Evolutionary conservation across 2,888 invertebrate genomes (phyloP).

Genomic region (Cecidostiba fungosa): DNA sequence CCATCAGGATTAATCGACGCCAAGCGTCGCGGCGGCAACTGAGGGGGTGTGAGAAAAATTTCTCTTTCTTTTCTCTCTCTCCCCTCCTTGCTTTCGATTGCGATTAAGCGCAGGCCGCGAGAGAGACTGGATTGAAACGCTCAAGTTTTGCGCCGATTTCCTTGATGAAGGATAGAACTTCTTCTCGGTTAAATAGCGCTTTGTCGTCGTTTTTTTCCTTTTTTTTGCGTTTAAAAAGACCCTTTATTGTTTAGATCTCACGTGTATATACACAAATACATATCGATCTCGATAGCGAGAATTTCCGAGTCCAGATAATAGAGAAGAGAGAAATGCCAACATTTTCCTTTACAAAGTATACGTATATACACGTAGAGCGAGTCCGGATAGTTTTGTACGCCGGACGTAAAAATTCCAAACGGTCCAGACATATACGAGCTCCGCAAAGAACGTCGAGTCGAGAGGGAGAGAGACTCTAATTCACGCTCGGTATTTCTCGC

Average conservation of each 20-base stretch:
- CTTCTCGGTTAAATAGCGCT: neutral
- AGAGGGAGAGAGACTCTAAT: constrained; percentile 71
- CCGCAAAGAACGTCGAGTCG: constrained; percentile 18
- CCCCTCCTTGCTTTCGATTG: constrained; percentile 34
- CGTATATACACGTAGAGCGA: neutral
- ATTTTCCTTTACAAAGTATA: constrained; percentile 38
- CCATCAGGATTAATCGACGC: constrained; percentile 48
- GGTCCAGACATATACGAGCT: constrained; percentile 65
- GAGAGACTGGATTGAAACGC: constrained; percentile 28
- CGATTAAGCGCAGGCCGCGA: constrained; percentile 41
- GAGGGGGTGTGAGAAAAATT: constrained; percentile 31
- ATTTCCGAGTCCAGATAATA: neutral
- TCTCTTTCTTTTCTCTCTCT: constrained; percentile 18
- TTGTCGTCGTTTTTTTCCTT: no score
- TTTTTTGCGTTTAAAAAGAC: no score
- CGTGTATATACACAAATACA: no score
- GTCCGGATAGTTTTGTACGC: constrained; percentile 52
- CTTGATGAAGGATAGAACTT: constrained; percentile 41
- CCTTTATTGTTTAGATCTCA: no score
- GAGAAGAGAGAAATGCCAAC: constrained; percentile 27
- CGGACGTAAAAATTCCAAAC: constrained; percentile 77
- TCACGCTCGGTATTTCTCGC: constrained; percentile 77
- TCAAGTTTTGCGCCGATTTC: constrained; percentile 36
- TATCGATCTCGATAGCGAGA: neutral
- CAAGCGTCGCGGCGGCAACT: constrained; percentile 5